These are phyloP conservation scores for Euplexia lucipara DNA, from an alignment of 2,888 invertebrate species.

Conservation along the genomic window DNA sequence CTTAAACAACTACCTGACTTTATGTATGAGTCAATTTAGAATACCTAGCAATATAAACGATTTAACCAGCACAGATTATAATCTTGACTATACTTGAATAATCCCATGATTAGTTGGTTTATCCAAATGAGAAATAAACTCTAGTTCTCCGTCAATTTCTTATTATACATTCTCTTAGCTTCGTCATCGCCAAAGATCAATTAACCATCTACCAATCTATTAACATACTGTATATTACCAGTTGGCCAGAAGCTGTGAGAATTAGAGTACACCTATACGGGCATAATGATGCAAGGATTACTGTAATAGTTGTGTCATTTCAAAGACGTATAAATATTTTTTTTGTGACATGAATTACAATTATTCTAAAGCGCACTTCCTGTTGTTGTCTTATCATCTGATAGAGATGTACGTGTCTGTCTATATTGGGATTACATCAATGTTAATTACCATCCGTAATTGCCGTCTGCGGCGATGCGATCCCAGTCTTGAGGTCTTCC, in stretches of 20 bases:
- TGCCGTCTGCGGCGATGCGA: slow-evolving; percentile 92
- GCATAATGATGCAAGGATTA: slow-evolving; percentile 11
- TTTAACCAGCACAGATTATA: background rate
- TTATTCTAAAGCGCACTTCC: slow-evolving; percentile 26
- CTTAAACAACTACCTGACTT: background rate
- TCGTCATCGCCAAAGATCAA: background rate
- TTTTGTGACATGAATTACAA: slow-evolving; percentile 17
- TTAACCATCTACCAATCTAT: background rate
- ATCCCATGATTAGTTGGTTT: background rate
- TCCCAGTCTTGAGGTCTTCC: slow-evolving; percentile 94
- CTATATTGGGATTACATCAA: slow-evolving; percentile 27
- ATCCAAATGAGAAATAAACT: no score
- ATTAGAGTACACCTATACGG: slow-evolving; percentile 17
- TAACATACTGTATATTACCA: slow-evolving; percentile 18
- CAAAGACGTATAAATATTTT: background rate
- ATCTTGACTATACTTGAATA: background rate
- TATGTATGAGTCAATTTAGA: background rate
- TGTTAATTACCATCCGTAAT: slow-evolving; percentile 92
- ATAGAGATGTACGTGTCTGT: slow-evolving; percentile 11
- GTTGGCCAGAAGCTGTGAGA: slow-evolving; percentile 5
- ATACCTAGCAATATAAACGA: background rate
- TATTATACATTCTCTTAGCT: background rate
- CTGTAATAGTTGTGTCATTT: slow-evolving; percentile 2
- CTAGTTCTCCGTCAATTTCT: background rate
- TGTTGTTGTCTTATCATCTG: slow-evolving; percentile 21